Evolutionary conservation across 2,113 vertebrate species (phyloP).

Genomic region (Anseranas semipalmata): DNA sequence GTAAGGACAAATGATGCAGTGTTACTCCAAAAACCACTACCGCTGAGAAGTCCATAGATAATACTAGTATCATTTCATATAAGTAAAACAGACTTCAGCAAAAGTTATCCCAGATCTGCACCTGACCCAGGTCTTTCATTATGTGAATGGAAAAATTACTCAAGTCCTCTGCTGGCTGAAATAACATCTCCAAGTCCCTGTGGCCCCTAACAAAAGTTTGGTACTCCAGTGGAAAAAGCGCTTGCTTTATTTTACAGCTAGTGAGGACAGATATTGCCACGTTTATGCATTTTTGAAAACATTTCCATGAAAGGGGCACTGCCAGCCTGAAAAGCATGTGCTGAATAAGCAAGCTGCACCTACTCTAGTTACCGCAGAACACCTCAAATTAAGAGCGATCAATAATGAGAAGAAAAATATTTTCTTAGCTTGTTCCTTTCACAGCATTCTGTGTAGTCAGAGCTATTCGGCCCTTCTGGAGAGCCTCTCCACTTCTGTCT

Average conservation of each 20-base stretch:
- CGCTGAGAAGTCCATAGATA: neutral
- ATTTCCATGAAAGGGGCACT: neutral
- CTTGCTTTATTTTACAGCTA: neutral
- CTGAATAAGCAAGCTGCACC: neutral
- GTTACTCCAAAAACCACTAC: neutral
- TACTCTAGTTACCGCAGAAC: neutral
- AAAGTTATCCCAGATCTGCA: neutral
- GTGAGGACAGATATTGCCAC: neutral
- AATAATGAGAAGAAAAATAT: neutral
- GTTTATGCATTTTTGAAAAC: neutral
- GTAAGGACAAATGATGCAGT: neutral
- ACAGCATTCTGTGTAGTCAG: neutral
- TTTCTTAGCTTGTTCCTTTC: neutral
- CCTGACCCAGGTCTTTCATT: neutral
- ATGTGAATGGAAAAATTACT: neutral
- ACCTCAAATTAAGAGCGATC: neutral
- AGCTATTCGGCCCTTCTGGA: neutral
- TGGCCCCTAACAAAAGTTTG: neutral
- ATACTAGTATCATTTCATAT: neutral
- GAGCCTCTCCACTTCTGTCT: neutral
- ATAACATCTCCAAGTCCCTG: neutral
- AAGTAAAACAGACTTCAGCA: neutral
- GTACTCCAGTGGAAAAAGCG: neutral
- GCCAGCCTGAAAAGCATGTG: neutral
- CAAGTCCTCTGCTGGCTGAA: neutral